Evolutionary conservation across 2,888 invertebrate species (phyloP).

Genomic region (Noctua comes): DNA sequence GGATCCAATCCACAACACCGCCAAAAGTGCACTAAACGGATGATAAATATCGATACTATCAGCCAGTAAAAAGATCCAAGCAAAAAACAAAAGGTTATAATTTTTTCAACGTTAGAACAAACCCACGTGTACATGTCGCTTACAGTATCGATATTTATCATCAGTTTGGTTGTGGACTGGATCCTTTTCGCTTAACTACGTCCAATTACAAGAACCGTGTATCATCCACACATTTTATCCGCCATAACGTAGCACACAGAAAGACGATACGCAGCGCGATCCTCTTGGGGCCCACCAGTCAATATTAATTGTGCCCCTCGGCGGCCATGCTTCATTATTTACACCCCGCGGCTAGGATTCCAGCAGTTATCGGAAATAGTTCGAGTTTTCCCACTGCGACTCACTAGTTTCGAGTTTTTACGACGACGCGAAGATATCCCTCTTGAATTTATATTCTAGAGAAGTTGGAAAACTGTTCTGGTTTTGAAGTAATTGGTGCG

Average conservation of each 20-base stretch:
- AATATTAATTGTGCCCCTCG: conserved; percentile 69
- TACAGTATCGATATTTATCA: too few relatives aligned
- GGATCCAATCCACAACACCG: too few relatives aligned
- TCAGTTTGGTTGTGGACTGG: too few relatives aligned
- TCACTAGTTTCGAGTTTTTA: conserved; percentile 49
- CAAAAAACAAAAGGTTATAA: too few relatives aligned
- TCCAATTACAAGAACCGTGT: background rate
- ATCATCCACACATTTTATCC: conserved; percentile 31
- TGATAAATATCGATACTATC: too few relatives aligned
- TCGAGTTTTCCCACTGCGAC: conserved; percentile 54
- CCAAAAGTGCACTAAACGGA: too few relatives aligned
- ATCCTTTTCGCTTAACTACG: too few relatives aligned
- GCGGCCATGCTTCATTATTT: conserved; percentile 66
- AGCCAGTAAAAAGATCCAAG: too few relatives aligned
- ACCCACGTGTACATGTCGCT: too few relatives aligned
- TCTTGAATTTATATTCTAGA: conserved; percentile 8
- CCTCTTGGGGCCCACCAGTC: conserved; percentile 60
- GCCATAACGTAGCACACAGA: conserved; percentile 32
- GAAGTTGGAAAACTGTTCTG: background rate
- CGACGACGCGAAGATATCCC: conserved; percentile 11
- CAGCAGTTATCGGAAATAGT: conserved; percentile 58
- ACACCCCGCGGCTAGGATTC: conserved; percentile 46
- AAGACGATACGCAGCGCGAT: conserved; percentile 36
- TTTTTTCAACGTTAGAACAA: too few relatives aligned
- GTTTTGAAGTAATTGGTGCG: background rate